Evolutionary conservation across 2,797 vertebrate genomes (phyloP).

Genomic region (Rhinichthys osculus): DNA sequence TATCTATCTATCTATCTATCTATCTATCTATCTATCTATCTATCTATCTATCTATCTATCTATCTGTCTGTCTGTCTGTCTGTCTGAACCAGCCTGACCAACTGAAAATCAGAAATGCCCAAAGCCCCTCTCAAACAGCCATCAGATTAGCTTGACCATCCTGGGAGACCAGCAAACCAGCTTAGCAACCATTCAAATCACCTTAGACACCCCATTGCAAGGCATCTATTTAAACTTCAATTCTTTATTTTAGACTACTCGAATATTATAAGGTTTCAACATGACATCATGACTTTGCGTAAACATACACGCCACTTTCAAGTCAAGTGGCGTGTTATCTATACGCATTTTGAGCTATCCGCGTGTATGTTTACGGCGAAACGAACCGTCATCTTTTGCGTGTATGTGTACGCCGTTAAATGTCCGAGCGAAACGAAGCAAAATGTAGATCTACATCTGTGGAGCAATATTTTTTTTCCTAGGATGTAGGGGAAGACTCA

Average conservation of each 20-base stretch:
- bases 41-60: not conserved
- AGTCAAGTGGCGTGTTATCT: too few species aligned
- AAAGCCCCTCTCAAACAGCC: not conserved
- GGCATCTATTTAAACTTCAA: not conserved
- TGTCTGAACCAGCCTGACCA: not conserved
- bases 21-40: not conserved
- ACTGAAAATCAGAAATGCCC: not conserved
- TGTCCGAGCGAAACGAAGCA: too few species aligned
- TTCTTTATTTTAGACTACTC: not conserved
- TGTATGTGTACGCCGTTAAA: too few species aligned
- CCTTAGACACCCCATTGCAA: not conserved
- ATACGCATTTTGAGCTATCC: too few species aligned
- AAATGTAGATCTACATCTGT: too few species aligned
- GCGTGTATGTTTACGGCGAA: too few species aligned
- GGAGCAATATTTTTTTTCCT: too few species aligned
- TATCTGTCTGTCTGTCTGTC: not conserved
- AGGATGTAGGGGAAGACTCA: too few species aligned
- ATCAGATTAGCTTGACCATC: not conserved
- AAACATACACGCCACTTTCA: too few species aligned
- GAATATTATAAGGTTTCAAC: too few species aligned
- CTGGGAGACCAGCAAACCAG: not conserved
- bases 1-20: accelerated
- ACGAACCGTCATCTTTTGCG: too few species aligned
- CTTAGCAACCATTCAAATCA: not conserved
- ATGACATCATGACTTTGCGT: too few species aligned